These are phyloP conservation scores for Drosophila helvetica DNA, from an alignment of 2,888 invertebrate species.

Conservation along the genomic window DNA sequence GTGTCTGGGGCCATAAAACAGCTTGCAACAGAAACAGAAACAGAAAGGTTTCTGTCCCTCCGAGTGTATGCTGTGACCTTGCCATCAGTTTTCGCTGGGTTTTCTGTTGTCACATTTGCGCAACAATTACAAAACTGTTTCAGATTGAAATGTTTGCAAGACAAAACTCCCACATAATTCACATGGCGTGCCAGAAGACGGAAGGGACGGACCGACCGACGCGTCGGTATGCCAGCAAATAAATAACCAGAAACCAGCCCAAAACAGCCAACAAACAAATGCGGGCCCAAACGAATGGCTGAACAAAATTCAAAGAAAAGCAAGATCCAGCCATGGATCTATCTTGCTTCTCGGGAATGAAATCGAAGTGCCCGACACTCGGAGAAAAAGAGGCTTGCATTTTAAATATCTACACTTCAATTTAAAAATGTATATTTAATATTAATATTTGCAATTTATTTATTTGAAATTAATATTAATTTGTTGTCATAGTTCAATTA, in stretches of 20 bases:
- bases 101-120: conserved; percentile 50
- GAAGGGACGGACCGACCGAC: background rate
- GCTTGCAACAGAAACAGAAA: conserved; percentile 14
- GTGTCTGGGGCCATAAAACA: conserved; percentile 24
- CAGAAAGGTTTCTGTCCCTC: conserved; percentile 9
- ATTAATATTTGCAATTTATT: too few relatives aligned
- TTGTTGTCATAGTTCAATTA: too few relatives aligned
- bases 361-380: conserved; percentile 30
- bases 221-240: background rate
- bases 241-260: conserved; percentile 9
- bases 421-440: too few relatives aligned
- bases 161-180: conserved; percentile 57
- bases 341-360: conserved; percentile 40
- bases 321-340: conserved; percentile 26
- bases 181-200: conserved; percentile 35
- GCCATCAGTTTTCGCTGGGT: conserved; percentile 27
- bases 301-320: conserved; percentile 28
- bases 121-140: conserved; percentile 48
- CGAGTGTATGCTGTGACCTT: conserved; percentile 22
- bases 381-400: background rate
- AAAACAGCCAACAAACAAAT: conserved; percentile 16
- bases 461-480: too few relatives aligned
- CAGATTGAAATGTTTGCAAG: conserved; percentile 45
- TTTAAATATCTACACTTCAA: background rate
- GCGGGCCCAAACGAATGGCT: conserved; percentile 34